phyloP scores from a whole-genome alignment of 2,888 invertebrate species.

The Coecobrya sp. region DNA sequence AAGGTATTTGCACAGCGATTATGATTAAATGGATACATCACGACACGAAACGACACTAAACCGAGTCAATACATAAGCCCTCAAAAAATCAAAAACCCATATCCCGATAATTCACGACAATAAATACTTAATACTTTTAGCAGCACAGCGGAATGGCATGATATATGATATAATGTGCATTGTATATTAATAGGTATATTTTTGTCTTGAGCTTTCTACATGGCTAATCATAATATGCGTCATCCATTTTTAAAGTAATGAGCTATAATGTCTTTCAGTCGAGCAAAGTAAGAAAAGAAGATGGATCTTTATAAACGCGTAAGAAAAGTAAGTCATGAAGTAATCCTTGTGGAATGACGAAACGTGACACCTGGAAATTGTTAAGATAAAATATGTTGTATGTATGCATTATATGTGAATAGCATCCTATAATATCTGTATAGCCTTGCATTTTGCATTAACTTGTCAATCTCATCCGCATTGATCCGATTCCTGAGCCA shows the following conservation, averaged over 20 bases:
- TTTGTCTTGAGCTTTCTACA: neutral
- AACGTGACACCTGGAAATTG: slow-evolving; percentile 65
- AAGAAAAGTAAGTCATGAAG: neutral
- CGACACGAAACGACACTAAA: slow-evolving; percentile 35
- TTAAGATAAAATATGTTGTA: too few species aligned
- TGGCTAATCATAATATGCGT: neutral
- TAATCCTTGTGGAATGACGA: slow-evolving; percentile 45
- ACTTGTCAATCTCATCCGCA: slow-evolving; percentile 36
- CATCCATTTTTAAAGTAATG: neutral
- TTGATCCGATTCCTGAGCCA: slow-evolving; percentile 20
- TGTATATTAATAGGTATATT: neutral
- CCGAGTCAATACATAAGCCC: slow-evolving; percentile 37
- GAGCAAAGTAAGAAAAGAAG: neutral
- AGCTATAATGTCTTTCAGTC: neutral
- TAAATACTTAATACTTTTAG: neutral
- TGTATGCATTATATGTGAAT: neutral
- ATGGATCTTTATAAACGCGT: neutral
- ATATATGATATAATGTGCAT: too few species aligned
- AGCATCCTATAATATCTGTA: neutral
- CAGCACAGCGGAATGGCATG: neutral
- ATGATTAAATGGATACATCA: slow-evolving; percentile 43
- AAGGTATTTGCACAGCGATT: slow-evolving; percentile 64
- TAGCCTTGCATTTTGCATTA: slow-evolving; percentile 7
- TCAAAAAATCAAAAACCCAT: slow-evolving; percentile 1
- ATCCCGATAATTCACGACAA: slow-evolving; percentile 1